Evolutionary conservation across 2,797 vertebrate species (phyloP).

Genomic region (Ptychadena robeensis): DNA sequence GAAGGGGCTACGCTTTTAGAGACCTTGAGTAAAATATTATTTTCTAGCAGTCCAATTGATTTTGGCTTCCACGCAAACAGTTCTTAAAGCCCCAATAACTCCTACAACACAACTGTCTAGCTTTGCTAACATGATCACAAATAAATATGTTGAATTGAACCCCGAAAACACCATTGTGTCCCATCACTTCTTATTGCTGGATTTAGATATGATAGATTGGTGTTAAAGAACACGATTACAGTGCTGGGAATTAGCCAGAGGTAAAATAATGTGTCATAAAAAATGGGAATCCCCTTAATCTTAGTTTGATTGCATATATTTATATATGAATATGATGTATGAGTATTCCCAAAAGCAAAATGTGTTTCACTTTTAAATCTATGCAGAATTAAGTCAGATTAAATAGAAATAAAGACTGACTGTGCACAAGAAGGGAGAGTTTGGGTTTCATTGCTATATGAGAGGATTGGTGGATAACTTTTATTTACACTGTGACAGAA

Average conservation of each 20-base stretch:
- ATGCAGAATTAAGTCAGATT: neutral
- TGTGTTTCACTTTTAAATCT: neutral
- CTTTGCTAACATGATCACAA: neutral
- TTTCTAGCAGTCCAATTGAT: too few relatives aligned
- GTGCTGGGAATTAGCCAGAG: neutral
- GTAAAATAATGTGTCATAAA: neutral
- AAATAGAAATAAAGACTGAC: neutral
- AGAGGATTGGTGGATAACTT: neutral
- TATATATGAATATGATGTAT: conserved; percentile 12
- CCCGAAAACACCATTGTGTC: neutral
- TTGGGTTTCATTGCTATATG: neutral
- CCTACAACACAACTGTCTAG: neutral
- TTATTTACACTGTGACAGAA: neutral
- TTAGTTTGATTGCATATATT: conserved; percentile 8
- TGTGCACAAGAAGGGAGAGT: neutral
- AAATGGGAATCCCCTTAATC: conserved; percentile 22
- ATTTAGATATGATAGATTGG: neutral
- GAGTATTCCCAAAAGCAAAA: neutral
- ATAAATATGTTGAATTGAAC: neutral
- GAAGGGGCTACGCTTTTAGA: too few relatives aligned
- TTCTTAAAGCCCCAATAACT: neutral
- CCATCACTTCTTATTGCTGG: neutral
- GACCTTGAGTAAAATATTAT: too few relatives aligned
- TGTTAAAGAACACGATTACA: neutral
- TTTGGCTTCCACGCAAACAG: neutral